A percentile compares a stretch with the other conserved stretches of the same genome.
phyloP scores from a whole-genome alignment of 64 coral and sea anemone species.

The Cladopsammia gracilis region DNA sequence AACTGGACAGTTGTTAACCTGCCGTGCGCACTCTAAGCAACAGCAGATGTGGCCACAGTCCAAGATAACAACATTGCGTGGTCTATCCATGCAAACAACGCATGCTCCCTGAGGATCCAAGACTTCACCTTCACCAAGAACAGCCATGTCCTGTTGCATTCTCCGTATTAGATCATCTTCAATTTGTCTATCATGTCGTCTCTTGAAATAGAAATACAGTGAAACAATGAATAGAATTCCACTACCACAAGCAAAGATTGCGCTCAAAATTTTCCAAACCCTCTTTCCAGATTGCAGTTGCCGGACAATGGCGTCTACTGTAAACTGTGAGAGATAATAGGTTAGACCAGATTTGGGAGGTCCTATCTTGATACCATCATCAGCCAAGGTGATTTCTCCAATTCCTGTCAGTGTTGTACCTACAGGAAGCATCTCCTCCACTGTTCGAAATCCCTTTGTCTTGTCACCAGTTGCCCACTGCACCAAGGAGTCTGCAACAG shows the following conservation, averaged over 20 bases:
- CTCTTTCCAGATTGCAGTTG: conserved; percentile 79
- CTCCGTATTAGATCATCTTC: conserved; percentile 62
- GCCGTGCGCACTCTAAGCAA: conserved; percentile 73
- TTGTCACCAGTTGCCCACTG: conserved; percentile 98
- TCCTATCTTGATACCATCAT: conserved; percentile 66
- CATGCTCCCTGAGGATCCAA: conserved; percentile 67
- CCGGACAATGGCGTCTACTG: conserved; percentile 82
- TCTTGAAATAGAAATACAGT: conserved; percentile 73
- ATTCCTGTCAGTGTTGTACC: conserved; percentile 91
- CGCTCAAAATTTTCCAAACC: conserved; percentile 80
- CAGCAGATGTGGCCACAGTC: conserved; percentile 96
- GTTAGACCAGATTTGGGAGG: conserved; percentile 66
- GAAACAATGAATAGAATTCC: conserved; percentile 78
- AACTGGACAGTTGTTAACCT: conserved; percentile 83
- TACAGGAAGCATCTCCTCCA: conserved; percentile 84
- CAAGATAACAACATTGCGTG: conserved; percentile 92
- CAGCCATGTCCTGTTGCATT: conserved; percentile 24
- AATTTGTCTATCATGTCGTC: conserved; percentile 54
- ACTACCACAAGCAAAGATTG: conserved; percentile 85
- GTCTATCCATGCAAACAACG: conserved; percentile 93
- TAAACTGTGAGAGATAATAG: conserved; percentile 86
- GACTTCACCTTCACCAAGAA: conserved; percentile 7
- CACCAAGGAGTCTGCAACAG: conserved; percentile 75
- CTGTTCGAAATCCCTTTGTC: conserved; percentile 94
- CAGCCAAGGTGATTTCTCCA: conserved; percentile 75